Conservation (phyloP, 2,888 invertebrate genomes). For the Cerceris rybyensis region DNA sequence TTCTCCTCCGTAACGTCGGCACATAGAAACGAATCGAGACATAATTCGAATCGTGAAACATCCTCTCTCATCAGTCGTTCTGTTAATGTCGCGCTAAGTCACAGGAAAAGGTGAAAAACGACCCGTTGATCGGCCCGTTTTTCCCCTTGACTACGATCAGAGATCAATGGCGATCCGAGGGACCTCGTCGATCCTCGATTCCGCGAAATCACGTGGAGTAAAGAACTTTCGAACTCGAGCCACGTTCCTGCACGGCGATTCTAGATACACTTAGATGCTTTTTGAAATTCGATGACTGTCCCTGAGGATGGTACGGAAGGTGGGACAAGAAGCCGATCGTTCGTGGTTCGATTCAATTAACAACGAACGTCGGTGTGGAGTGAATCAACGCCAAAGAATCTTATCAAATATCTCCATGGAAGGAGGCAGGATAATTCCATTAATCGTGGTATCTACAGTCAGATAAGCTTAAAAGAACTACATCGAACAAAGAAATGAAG, state of each 20-base stretch:
- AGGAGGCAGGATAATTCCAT: neutral
- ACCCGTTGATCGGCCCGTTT: neutral
- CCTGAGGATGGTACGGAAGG: conserved; percentile 7
- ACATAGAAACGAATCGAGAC: conserved; percentile 20
- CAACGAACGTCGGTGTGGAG: neutral
- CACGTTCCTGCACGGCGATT: conserved; percentile 36
- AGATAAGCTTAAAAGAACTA: neutral
- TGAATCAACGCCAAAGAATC: neutral
- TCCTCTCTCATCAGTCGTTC: neutral
- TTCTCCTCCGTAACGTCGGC: conserved; percentile 24
- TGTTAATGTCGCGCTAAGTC: conserved; percentile 8
- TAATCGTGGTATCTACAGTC: neutral
- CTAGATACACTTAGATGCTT: conserved; percentile 12
- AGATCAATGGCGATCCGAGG: conserved; percentile 16
- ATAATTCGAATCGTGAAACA: conserved; percentile 4
- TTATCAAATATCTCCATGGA: neutral
- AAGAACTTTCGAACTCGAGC: conserved; percentile 39
- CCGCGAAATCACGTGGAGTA: conserved; percentile 16
- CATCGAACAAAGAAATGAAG: neutral
- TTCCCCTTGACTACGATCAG: conserved; percentile 7
- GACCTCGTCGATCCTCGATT: conserved; percentile 28
- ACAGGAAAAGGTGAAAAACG: neutral
- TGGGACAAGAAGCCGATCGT: conserved; percentile 12
- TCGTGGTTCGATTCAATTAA: conserved; percentile 39
- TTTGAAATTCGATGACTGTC: conserved; percentile 18